Conservation (phyloP, 2,888 invertebrate genomes). For the Salticus scenicus region DNA sequence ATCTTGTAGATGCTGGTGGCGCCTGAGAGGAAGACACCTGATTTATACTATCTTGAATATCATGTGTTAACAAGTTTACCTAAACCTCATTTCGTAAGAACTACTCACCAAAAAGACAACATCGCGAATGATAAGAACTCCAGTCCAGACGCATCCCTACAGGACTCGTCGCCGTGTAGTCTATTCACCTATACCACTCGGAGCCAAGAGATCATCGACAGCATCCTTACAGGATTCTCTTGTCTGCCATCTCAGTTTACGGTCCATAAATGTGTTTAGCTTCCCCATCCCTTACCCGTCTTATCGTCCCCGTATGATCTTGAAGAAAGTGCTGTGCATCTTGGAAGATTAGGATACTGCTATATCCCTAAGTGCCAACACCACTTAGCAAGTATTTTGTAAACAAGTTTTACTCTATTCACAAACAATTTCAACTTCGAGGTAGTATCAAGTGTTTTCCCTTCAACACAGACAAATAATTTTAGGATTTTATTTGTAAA, state of each 20-base stretch:
- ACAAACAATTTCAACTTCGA: slow-evolving; percentile 42
- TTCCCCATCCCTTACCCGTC: slow-evolving; percentile 9
- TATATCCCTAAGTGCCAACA: slow-evolving; percentile 64
- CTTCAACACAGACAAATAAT: neutral
- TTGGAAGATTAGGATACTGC: slow-evolving; percentile 49
- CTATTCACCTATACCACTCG: neutral
- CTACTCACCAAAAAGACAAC: neutral
- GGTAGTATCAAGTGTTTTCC: neutral
- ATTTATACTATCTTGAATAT: slow-evolving; percentile 11
- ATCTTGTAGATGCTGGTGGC: neutral
- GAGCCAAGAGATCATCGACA: neutral
- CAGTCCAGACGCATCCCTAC: neutral
- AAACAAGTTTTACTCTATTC: slow-evolving; percentile 35
- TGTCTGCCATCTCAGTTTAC: slow-evolving; percentile 52
- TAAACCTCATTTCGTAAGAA: slow-evolving; percentile 2
- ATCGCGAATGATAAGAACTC: neutral
- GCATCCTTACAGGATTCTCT: neutral
- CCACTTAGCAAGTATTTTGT: slow-evolving; percentile 65
- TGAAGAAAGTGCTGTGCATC: slow-evolving; percentile 36
- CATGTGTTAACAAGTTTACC: slow-evolving; percentile 12
- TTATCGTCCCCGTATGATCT: slow-evolving; percentile 35
- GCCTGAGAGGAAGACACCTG: neutral
- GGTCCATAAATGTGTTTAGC: slow-evolving; percentile 59
- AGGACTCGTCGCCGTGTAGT: neutral
- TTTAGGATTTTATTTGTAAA: neutral